Conservation (phyloP, 1,140 invertebrate genomes). For the Pogonomyrmex barbatus region DNA sequence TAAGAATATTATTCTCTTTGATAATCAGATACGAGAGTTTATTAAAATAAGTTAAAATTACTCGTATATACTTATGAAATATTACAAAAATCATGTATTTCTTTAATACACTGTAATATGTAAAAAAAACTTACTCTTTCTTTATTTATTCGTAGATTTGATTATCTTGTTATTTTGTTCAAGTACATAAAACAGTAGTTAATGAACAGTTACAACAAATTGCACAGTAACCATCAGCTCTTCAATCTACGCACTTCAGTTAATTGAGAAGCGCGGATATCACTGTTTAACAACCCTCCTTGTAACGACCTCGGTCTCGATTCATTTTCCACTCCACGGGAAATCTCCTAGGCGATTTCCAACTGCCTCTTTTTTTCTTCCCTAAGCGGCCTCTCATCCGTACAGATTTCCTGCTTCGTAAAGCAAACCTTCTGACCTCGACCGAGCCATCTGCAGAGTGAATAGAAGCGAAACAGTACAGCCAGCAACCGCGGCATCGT, state of each 20-base stretch:
- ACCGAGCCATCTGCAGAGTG: conserved; percentile 76
- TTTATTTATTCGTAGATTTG: neutral
- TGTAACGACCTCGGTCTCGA: conserved; percentile 20
- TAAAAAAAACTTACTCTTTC: neutral
- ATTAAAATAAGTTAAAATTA: neutral
- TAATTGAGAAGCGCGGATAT: conserved; percentile 83
- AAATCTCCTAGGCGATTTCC: neutral
- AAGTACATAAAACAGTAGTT: neutral
- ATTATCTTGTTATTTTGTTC: neutral
- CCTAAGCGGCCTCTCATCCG: conserved; percentile 77
- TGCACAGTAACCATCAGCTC: conserved; percentile 72
- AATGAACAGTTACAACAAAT: conserved; percentile 73
- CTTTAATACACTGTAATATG: neutral
- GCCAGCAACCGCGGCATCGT: conserved; percentile 70
- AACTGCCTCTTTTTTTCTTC: conserved; percentile 23
- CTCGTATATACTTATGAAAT: neutral
- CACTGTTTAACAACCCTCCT: conserved; percentile 71
- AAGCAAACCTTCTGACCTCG: conserved; percentile 82
- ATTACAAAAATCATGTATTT: neutral
- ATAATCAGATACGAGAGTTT: neutral
- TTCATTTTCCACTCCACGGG: conserved; percentile 13
- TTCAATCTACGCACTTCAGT: conserved; percentile 80
- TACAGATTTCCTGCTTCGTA: conserved; percentile 83
- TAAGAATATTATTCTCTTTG: conserved; percentile 3
- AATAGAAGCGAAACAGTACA: conserved; percentile 80